phyloP scores from a whole-genome alignment of 2,888 invertebrate species.

The Scaptomyza flava region DNA sequence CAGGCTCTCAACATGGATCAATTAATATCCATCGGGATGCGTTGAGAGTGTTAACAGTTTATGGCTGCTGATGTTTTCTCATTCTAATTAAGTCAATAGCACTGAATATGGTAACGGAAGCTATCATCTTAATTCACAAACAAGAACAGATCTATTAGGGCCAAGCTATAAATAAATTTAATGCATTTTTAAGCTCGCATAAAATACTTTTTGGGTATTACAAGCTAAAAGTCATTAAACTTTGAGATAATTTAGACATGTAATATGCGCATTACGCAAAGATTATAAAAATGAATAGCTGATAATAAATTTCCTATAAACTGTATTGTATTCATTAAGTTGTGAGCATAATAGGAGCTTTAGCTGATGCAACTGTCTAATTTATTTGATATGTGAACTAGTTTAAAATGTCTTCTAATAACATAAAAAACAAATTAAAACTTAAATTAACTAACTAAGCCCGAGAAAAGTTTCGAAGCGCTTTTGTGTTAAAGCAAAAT shows the following conservation, averaged over 20 bases:
- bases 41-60: slow-evolving; percentile 60
- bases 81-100: slow-evolving; percentile 60
- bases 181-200: not conserved
- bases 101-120: slow-evolving; percentile 19
- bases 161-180: slow-evolving; percentile 44
- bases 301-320: too few relatives aligned
- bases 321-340: too few relatives aligned
- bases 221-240: not conserved
- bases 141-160: slow-evolving; percentile 19
- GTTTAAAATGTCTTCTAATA: too few relatives aligned
- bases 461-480: not conserved
- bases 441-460: not conserved
- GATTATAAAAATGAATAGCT: not conserved
- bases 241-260: not conserved
- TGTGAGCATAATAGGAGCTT: too few relatives aligned
- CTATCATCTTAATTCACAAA: slow-evolving; percentile 44
- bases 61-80: slow-evolving; percentile 50
- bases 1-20: slow-evolving; percentile 73
- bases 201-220: not conserved
- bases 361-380: too few relatives aligned
- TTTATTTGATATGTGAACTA: too few relatives aligned
- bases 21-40: slow-evolving; percentile 70
- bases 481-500: not conserved
- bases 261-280: not conserved
- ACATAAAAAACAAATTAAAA: not conserved